Evolutionary conservation across 1,140 invertebrate genomes (phyloP).

Genomic region (Drosophila obscura): DNA sequence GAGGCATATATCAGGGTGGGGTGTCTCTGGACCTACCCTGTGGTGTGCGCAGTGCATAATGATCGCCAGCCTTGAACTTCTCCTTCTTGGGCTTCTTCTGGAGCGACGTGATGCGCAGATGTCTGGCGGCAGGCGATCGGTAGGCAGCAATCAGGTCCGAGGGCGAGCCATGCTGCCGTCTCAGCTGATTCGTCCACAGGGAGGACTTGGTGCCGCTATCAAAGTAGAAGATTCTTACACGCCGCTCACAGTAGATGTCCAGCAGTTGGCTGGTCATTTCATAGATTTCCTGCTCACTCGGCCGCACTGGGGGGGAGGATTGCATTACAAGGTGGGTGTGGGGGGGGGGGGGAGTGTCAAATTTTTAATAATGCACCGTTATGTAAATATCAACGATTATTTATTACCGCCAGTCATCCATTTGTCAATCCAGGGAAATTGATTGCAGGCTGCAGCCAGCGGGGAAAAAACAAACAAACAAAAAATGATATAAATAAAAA

Average conservation of each 20-base stretch:
- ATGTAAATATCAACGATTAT: slow-evolving; percentile 73
- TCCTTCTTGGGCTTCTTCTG: slow-evolving; percentile 26
- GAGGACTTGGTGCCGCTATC: slow-evolving; percentile 65
- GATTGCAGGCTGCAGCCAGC: slow-evolving; percentile 72
- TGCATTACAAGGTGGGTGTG: neutral
- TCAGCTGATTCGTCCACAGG: slow-evolving; percentile 67
- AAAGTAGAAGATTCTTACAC: slow-evolving; percentile 73
- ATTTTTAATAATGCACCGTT: slow-evolving; percentile 72
- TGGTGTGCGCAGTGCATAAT: slow-evolving; percentile 70
- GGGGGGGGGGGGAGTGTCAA: slow-evolving; percentile 36
- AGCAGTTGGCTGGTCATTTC: slow-evolving; percentile 71
- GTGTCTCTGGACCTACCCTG: slow-evolving; percentile 49
- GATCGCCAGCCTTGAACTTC: slow-evolving; percentile 69
- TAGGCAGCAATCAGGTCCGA: slow-evolving; percentile 71
- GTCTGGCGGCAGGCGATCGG: slow-evolving; percentile 50
- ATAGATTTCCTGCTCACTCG: slow-evolving; percentile 68
- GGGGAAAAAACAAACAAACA: slow-evolving; percentile 23
- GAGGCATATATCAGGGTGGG: too few species aligned
- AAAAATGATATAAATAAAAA: slow-evolving; percentile 30
- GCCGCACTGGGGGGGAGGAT: slow-evolving; percentile 35
- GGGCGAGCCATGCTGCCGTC: slow-evolving; percentile 57
- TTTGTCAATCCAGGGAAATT: slow-evolving; percentile 83
- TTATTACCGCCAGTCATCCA: slow-evolving; percentile 79
- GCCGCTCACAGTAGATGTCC: slow-evolving; percentile 66
- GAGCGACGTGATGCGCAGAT: slow-evolving; percentile 56